These are phyloP conservation scores for Lasioglossum pauxillum DNA, from an alignment of 2,888 invertebrate genomes.

Conservation along the genomic window DNA sequence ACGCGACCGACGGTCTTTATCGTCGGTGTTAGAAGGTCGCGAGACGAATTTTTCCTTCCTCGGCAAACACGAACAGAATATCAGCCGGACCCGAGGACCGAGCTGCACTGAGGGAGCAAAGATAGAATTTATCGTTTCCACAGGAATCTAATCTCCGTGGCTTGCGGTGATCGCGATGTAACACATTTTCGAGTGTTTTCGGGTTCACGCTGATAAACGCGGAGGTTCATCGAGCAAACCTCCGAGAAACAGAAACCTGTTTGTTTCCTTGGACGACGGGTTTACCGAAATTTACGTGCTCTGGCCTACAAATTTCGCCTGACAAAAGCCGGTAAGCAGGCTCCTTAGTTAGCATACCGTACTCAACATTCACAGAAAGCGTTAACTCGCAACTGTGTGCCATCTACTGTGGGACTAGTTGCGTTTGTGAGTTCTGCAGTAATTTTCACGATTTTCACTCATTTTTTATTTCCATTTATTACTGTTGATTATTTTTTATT, in stretches of 20 bases:
- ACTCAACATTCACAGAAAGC: neutral
- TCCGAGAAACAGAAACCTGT: neutral
- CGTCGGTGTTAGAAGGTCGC: neutral
- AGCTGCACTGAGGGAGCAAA: conserved; percentile 16
- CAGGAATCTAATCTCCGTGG: conserved; percentile 27
- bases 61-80: neutral
- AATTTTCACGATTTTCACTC: neutral
- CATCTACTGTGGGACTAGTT: neutral
- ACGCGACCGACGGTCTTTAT: neutral
- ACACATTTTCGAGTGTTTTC: conserved; percentile 18
- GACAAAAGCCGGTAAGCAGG: neutral
- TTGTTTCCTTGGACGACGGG: neutral
- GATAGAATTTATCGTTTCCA: conserved; percentile 12
- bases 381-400: neutral
- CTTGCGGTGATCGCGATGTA: conserved; percentile 10
- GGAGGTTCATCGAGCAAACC: neutral
- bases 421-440: neutral
- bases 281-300: neutral
- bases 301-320: neutral
- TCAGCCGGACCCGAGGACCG: neutral
- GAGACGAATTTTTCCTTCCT: neutral
- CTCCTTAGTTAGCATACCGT: neutral
- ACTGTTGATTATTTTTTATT: no score
- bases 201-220: conserved; percentile 9
- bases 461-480: neutral